phyloP scores from a whole-genome alignment of 1,140 invertebrate genomes.

The Drosophila fuyamai region DNA sequence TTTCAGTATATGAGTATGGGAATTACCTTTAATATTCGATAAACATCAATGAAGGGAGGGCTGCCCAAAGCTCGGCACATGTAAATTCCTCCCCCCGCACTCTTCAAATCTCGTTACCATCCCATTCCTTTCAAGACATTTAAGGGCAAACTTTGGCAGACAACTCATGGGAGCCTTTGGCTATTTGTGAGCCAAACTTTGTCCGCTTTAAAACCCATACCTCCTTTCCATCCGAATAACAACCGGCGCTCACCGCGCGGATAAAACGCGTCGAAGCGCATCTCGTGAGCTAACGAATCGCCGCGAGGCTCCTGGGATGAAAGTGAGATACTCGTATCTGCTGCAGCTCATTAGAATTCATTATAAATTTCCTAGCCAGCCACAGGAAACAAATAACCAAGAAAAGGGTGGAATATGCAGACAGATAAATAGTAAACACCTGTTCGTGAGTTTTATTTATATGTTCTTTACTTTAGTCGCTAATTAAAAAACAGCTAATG shows the following conservation, averaged over 20 bases:
- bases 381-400: background rate
- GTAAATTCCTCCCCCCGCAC: constrained; percentile 15
- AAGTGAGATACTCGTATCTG: constrained; percentile 10
- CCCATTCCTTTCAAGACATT: background rate
- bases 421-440: constrained; percentile 59
- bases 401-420: background rate
- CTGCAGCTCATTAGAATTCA: constrained; percentile 73
- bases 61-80: constrained; percentile 14
- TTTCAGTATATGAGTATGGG: constrained; percentile 9
- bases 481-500: too few species aligned
- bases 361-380: constrained; percentile 41
- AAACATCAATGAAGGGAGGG: constrained; percentile 27
- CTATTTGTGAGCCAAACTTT: constrained; percentile 67
- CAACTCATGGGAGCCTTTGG: constrained; percentile 49
- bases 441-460: constrained; percentile 24
- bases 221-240: background rate
- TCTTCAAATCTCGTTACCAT: background rate
- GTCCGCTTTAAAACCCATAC: constrained; percentile 3
- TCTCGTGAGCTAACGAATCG: constrained; percentile 62
- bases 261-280: constrained; percentile 57
- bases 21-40: constrained; percentile 55
- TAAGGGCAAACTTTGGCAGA: constrained; percentile 47
- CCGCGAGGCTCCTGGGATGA: constrained; percentile 31
- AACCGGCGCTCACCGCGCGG: background rate
- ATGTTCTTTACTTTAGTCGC: background rate